Percentiles rank a stretch among this genome's conserved stretches.
Evolutionary conservation across 2,797 vertebrate species (phyloP).

Genomic region (Mus minutoides): DNA sequence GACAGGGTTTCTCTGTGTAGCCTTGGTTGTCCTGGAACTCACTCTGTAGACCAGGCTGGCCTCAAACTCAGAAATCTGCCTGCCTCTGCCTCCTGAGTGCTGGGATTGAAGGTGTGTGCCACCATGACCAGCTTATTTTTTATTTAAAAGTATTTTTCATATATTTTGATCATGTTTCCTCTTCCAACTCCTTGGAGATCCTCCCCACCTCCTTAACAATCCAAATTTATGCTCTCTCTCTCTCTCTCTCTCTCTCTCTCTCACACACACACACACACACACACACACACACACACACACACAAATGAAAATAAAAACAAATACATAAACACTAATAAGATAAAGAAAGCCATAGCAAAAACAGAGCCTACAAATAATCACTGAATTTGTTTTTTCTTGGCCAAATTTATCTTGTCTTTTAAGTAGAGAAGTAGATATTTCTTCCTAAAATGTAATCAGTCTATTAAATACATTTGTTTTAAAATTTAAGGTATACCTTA

Average conservation of each 20-base stretch:
- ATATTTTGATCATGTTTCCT: not conserved
- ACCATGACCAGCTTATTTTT: no score
- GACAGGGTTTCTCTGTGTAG: no score
- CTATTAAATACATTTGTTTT: conserved; percentile 28
- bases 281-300: not conserved
- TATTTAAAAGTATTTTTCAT: not conserved
- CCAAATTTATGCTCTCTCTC: not conserved
- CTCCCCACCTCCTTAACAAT: not conserved
- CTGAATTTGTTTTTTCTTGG: not conserved
- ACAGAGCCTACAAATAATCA: not conserved
- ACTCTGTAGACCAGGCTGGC: no score
- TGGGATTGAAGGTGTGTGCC: no score
- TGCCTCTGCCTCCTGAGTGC: no score
- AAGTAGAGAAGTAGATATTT: not conserved
- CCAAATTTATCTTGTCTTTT: not conserved
- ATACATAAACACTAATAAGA: not conserved
- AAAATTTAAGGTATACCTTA: conserved; percentile 21
- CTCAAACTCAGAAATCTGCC: no score
- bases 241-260: not conserved
- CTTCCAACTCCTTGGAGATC: not conserved
- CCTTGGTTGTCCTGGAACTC: no score
- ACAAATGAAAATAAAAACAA: not conserved
- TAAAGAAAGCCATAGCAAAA: not conserved
- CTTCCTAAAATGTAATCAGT: not conserved
- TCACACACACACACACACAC: not conserved